A percentile compares a stretch with the other conserved stretches of the same genome.
phyloP scores from a whole-genome alignment of 2,113 vertebrate genomes.

The Grammatotria lemairii region DNA sequence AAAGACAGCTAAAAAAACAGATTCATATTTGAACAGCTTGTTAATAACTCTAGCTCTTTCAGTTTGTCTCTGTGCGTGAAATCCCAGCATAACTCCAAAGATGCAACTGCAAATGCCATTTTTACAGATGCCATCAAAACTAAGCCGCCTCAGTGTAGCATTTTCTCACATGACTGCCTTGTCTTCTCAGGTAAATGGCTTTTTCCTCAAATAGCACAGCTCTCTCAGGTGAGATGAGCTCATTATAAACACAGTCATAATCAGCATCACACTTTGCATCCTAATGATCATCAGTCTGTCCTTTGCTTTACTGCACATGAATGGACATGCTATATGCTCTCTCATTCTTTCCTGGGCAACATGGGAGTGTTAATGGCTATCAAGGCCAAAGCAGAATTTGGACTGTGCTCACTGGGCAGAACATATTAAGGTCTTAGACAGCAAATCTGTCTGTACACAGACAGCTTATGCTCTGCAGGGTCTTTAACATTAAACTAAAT shows the following conservation, averaged over 20 bases:
- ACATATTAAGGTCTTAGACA: neutral
- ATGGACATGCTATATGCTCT: neutral
- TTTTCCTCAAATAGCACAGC: conserved; percentile 38
- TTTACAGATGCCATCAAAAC: conserved; percentile 23
- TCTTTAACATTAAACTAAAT: neutral
- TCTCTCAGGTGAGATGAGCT: conserved; percentile 37
- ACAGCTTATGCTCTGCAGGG: neutral
- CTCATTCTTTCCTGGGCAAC: neutral
- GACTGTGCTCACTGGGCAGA: neutral
- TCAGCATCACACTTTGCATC: conserved; percentile 48
- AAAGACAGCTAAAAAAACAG: neutral
- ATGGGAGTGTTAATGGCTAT: neutral
- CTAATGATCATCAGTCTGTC: conserved; percentile 24
- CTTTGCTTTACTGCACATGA: conserved; percentile 40
- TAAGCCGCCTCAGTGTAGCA: neutral
- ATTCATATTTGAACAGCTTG: conserved; percentile 6
- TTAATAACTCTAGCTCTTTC: neutral
- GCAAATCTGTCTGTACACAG: neutral
- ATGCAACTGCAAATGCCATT: conserved; percentile 44
- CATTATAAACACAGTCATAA: conserved; percentile 44
- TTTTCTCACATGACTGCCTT: conserved; percentile 39
- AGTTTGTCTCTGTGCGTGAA: neutral
- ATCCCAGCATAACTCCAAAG: neutral
- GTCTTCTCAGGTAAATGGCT: conserved; percentile 34
- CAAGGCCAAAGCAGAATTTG: neutral